phyloP scores from a whole-genome alignment of 1,140 invertebrate genomes.

The Cyclina sinensis region DNA sequence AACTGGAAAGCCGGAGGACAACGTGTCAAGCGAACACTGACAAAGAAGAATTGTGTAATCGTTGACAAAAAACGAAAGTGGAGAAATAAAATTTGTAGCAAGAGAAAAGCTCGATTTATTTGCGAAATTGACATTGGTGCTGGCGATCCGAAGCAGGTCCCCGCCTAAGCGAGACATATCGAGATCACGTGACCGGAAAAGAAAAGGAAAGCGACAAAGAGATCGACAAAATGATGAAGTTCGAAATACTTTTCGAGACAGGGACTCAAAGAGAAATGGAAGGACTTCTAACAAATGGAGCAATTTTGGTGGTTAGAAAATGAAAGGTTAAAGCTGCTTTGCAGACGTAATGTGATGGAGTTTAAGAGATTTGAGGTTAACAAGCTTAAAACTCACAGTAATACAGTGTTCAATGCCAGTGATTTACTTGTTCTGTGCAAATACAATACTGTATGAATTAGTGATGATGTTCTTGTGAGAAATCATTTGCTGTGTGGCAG shows the following conservation, averaged over 20 bases:
- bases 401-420: neutral
- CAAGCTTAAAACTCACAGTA: neutral
- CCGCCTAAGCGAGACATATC: slow-evolving; percentile 54
- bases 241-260: neutral
- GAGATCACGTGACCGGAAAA: neutral
- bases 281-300: slow-evolving; percentile 5
- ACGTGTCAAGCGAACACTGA: slow-evolving; percentile 70
- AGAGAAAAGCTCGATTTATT: slow-evolving; percentile 78
- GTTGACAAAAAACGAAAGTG: slow-evolving; percentile 80
- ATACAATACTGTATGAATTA: too few relatives aligned
- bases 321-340: too few relatives aligned
- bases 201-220: slow-evolving; percentile 14
- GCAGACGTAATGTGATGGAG: too few relatives aligned
- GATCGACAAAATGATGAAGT: slow-evolving; percentile 1
- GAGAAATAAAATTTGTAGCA: slow-evolving; percentile 83
- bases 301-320: too few relatives aligned
- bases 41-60: slow-evolving; percentile 83
- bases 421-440: too few relatives aligned
- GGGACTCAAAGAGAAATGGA: slow-evolving; percentile 30
- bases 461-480: neutral
- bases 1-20: slow-evolving; percentile 80
- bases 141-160: slow-evolving; percentile 31
- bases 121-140: slow-evolving; percentile 76
- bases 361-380: too few relatives aligned
- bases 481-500: neutral